Evolutionary conservation across 2,888 invertebrate genomes (phyloP), one percentile per base, ranked within the genome.

Genomic region (Drosophila percnosoma): DNA sequence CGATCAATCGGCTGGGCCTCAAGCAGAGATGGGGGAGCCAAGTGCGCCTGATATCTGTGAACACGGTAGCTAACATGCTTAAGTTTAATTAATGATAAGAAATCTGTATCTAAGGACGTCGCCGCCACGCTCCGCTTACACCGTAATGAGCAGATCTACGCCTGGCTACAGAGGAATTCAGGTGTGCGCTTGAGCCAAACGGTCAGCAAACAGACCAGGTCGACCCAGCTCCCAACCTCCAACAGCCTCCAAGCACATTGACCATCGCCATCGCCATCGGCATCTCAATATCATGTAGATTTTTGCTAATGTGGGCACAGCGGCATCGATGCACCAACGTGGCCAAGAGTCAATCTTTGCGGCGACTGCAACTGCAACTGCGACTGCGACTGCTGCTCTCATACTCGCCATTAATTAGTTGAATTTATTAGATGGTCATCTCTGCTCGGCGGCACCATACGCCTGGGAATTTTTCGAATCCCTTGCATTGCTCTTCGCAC

Each of bases 1-100:
- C 73, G 80, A 77, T 81, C 82, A 75, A 71, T 68, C 73, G 68
- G 63, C 59, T 64, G 72, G 60, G 58, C 58, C 42, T 29, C 42
- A 60, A n/a, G 52, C 36, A 48, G 60, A 42, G 73, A 51, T 38
- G 38, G 45, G 27, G 18, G 40, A 13, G 64, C 40, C 64, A 61
- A 65, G 64, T 68, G 72, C 67, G 78, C 66, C 40, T 73, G 78
- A 77, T 80, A 81, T 83, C 83, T 82, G 78, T 85, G 90, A 90
- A 91, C 92, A 92, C 92, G 91, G 92, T 92, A 92, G 92, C 92
- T 90, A 91, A 92, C 92, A 92, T 92, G 92, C 91, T 91, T 92
- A 92, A 90, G 90, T 92, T 92, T 92, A 92, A 92, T 92, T 92
- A 92, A 92, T 92, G 92, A 92, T 92, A 92, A 92, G 92, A 91